Percentiles rank a stretch among this genome's conserved stretches.
These are phyloP conservation scores for Triops cancriformis DNA, from an alignment of 1,140 invertebrate genomes.

Conservation along the genomic window DNA sequence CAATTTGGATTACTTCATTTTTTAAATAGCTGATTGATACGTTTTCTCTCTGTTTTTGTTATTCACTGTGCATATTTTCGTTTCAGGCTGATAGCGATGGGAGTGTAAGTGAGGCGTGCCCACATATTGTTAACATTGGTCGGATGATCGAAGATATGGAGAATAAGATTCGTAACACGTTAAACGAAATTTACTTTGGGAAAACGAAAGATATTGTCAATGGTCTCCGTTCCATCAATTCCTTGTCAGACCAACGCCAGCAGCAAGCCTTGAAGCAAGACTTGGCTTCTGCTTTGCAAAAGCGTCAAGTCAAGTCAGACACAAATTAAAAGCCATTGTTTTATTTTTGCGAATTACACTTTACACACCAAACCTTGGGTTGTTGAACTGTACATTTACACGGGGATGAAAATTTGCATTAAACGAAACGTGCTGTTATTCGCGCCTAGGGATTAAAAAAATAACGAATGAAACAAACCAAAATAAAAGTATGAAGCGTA, in stretches of 20 bases:
- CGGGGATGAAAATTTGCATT: background rate
- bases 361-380: slow-evolving; percentile 9
- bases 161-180: slow-evolving; percentile 95
- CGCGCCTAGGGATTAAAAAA: background rate
- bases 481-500: background rate
- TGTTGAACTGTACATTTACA: background rate
- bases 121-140: slow-evolving; percentile 98
- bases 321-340: slow-evolving; percentile 18
- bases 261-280: slow-evolving; percentile 78
- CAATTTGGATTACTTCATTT: too few species aligned
- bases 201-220: slow-evolving; percentile 99
- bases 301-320: slow-evolving; percentile 52
- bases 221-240: slow-evolving; percentile 81
- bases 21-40: too few species aligned
- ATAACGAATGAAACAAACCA: background rate
- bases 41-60: background rate
- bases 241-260: slow-evolving; percentile 70
- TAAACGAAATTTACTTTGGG: slow-evolving; percentile 99
- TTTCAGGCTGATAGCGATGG: slow-evolving; percentile 79
- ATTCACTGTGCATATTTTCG: background rate
- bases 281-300: slow-evolving; percentile 68
- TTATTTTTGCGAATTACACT: background rate
- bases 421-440: background rate
- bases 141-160: slow-evolving; percentile 97
- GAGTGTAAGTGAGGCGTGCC: slow-evolving; percentile 77